Evolutionary conservation across 2,113 vertebrate genomes (phyloP), one percentile per base, ranked within the genome.

Genomic region (Pontoporia blainvillei): DNA sequence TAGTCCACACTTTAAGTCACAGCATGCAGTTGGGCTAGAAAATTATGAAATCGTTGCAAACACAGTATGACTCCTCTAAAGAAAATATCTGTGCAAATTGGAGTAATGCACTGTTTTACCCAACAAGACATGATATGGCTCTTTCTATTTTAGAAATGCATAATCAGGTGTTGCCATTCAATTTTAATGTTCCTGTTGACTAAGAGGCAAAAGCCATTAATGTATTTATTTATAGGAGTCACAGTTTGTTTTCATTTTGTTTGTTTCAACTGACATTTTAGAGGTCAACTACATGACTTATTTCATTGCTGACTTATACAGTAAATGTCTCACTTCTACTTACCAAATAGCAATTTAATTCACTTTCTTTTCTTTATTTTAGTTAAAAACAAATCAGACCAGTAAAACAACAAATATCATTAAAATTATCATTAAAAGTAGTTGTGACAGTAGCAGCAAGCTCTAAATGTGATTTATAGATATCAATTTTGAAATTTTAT

Each of bases 21-120:
- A 97, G 84, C 84, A 87, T 96, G 96, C 34, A 86, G 71, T 39
- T 17, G 39, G 75, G 21, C 21, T 75, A 21, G 67, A 96, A 97
- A 97, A 96, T 96, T 94, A 90, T 96, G 62, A 97, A 98, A 73
- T 91, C 64, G 92, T 64, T 96, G 44, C 75, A 90, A 93, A 96
- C 69, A 86, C 83, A 91, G 94, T 89, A 86, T 90, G 78, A 83
- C 25, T 90, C 39, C 73, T 95, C 81, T 96, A 82, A 84, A 93
- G 78, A 94, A 97, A 96, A 72, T 61, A 95, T 76, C 93, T 96
- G 90, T 94, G 81, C 85, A 96, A 90, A 97, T 92, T 94, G 39
- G 15, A 90, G 2, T 78, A 92, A 96, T 87, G n/a, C 0, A 83
- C 36, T 95, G 41, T 79, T 95, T 86, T 92, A 82, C 85, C 6